Evolutionary conservation across 2,888 invertebrate species (phyloP), one percentile per base, ranked within the genome.

Genomic region (Drosophila quinaria): DNA sequence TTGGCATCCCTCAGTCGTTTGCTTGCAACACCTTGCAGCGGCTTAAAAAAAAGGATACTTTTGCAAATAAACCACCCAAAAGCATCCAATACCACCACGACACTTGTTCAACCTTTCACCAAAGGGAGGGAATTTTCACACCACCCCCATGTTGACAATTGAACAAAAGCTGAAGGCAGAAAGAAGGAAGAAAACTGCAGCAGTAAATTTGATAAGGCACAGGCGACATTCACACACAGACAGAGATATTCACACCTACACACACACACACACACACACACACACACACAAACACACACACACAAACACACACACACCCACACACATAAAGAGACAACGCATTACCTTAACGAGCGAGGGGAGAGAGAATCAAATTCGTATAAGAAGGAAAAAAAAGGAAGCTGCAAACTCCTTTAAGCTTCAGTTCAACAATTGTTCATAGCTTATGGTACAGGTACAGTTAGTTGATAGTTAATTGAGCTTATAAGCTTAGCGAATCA

Each of bases 181-280:
- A n/a, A 41, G 13, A 47, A 39, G 44, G 39, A 19, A 46, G 59
- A 66, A 71, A 76, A 75, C 49, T 76, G 77, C 72, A 75, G 52
- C 50, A 61, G 68, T 47, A 39, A 72, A 54, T 61, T 68, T 68
- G 72, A 76, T 70, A 70, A 59, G 63, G 74, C 64, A 70, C 63
- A 63, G 47, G 15, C 61, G 33, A 46, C 51, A 44, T 37, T 29
- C 33, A 51, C 9, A 9, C 41, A 44, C 46, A 44, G 37, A 41
- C 42, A 37, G 8, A 8, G 4, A 25, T 6, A 25, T 25, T 5
- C 13, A 15, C 37, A n/a, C 4, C 1, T 9, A 37, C 15, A 49
- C 39, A 31, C 15, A 25, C 44, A n/a, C 13, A 22, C 22, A 22
- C 22, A 8, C 10, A 44, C 44, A 2, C 46, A 25, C 22, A 10